These are phyloP conservation scores for Campaea margaritaria DNA, from an alignment of 2,888 invertebrate species.

Conservation along the genomic window DNA sequence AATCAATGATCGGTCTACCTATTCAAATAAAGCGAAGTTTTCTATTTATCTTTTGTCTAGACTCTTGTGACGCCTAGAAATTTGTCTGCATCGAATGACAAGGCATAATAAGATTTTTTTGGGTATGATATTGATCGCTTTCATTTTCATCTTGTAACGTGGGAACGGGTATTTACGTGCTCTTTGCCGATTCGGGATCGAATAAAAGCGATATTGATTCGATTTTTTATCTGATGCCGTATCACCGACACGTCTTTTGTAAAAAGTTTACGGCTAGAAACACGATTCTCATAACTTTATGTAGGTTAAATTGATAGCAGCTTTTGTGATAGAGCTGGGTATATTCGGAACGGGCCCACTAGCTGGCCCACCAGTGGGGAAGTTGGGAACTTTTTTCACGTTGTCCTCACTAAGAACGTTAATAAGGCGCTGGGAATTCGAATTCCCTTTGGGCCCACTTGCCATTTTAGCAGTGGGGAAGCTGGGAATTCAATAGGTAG, in stretches of 20 bases:
- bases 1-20: slow-evolving; percentile 14
- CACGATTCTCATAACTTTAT: not conserved
- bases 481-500: too few relatives aligned
- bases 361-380: too few relatives aligned
- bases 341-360: too few relatives aligned
- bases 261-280: slow-evolving; percentile 7
- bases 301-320: not conserved
- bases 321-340: not conserved
- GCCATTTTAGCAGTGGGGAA: too few relatives aligned
- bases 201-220: slow-evolving; percentile 39
- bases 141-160: slow-evolving; percentile 52
- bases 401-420: too few relatives aligned
- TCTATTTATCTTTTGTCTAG: slow-evolving; percentile 22
- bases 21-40: slow-evolving; percentile 3
- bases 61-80: slow-evolving; percentile 28
- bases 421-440: too few relatives aligned
- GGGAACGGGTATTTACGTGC: slow-evolving; percentile 43
- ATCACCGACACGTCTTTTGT: slow-evolving; percentile 8
- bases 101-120: slow-evolving; percentile 35
- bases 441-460: too few relatives aligned
- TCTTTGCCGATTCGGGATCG: slow-evolving; percentile 34
- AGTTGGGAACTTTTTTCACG: too few relatives aligned
- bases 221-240: slow-evolving; percentile 26
- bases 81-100: slow-evolving; percentile 31
- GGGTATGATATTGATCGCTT: slow-evolving; percentile 43